Evolutionary conservation across 2,888 invertebrate species (phyloP).

Genomic region (Parnassius apollo): DNA sequence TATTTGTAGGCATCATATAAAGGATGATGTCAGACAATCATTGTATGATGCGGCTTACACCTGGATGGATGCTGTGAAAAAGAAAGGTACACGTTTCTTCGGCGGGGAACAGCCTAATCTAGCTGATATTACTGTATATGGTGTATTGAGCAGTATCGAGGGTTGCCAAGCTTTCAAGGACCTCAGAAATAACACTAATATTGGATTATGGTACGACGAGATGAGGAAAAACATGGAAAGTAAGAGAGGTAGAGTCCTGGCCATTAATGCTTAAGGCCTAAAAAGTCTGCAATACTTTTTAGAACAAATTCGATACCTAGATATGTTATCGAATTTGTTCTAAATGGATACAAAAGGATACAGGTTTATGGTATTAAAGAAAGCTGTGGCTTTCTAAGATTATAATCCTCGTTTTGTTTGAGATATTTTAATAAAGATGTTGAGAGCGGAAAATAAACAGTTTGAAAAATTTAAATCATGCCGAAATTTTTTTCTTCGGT

Average conservation of each 20-base stretch:
- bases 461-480: too few relatives aligned
- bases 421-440: too few relatives aligned
- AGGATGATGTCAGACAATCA: constrained; percentile 93
- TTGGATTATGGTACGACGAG: constrained; percentile 88
- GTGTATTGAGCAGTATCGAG: constrained; percentile 95
- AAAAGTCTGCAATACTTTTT: background rate
- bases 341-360: too few relatives aligned
- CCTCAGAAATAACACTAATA: constrained; percentile 85
- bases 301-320: background rate
- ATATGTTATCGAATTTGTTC: too few relatives aligned
- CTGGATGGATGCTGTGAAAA: constrained; percentile 88
- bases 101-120: constrained; percentile 94
- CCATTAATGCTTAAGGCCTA: constrained; percentile 31
- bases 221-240: constrained; percentile 84
- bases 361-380: background rate
- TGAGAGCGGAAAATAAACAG: too few relatives aligned
- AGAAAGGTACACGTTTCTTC: constrained; percentile 87
- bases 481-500: too few relatives aligned
- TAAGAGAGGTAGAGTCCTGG: constrained; percentile 77
- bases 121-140: constrained; percentile 95
- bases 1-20: constrained; percentile 85
- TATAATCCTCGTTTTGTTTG: too few relatives aligned
- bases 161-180: constrained; percentile 95
- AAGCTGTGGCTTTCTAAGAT: background rate
- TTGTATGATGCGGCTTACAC: constrained; percentile 93